Evolutionary conservation across 2,113 vertebrate species (phyloP).

Genomic region (Xiphophorus maculatus): DNA sequence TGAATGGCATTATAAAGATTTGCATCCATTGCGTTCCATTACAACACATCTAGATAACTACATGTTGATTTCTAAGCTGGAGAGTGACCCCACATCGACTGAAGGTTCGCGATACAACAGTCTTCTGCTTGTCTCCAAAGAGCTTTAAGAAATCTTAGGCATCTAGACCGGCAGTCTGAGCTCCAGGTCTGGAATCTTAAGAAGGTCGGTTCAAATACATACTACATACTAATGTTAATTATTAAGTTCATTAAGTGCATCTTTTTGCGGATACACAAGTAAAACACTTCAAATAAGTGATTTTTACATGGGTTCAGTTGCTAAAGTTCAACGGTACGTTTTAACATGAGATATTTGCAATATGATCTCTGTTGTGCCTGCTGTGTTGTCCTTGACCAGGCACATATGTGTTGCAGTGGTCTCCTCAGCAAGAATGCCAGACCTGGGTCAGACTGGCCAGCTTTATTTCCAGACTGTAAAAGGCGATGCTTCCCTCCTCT

Average conservation of each 20-base stretch:
- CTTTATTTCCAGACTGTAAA: constrained; percentile 77
- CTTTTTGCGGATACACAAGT: too few species aligned
- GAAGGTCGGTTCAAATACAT: too few species aligned
- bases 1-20: too few species aligned
- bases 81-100: background rate
- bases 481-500: constrained; percentile 55
- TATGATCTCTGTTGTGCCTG: constrained; percentile 3
- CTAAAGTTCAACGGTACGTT: too few species aligned
- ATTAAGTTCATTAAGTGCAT: too few species aligned
- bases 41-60: background rate
- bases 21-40: too few species aligned
- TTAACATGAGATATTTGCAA: too few species aligned
- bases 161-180: background rate
- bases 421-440: constrained; percentile 40
- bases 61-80: background rate
- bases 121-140: background rate
- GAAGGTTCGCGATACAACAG: background rate
- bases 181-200: background rate
- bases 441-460: constrained; percentile 16
- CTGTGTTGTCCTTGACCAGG: constrained; percentile 5
- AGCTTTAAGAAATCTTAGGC: background rate
- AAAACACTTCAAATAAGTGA: too few species aligned
- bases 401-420: constrained; percentile 7
- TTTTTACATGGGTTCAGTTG: too few species aligned
- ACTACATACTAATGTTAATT: too few species aligned